These are phyloP conservation scores for Florisuga fusca DNA, from an alignment of 2,797 vertebrate species.

Conservation along the genomic window DNA sequence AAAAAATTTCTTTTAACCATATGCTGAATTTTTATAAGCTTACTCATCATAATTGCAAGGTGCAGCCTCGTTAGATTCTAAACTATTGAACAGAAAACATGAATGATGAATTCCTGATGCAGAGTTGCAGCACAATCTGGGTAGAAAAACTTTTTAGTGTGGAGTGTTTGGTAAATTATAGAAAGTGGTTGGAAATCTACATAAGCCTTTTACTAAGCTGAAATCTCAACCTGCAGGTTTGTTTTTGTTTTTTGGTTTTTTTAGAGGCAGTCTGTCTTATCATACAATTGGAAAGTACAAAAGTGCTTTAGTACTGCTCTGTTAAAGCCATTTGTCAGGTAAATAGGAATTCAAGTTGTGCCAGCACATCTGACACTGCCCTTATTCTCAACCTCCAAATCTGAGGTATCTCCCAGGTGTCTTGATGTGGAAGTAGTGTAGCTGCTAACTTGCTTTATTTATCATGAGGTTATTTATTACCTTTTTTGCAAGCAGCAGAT, in stretches of 20 bases:
- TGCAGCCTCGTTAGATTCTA: background rate
- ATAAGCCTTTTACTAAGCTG: background rate
- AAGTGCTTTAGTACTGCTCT: background rate
- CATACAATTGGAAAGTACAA: background rate
- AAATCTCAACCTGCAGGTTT: background rate
- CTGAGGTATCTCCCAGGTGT: background rate
- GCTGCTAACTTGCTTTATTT: background rate
- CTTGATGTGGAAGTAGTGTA: background rate
- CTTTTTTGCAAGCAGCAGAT: background rate
- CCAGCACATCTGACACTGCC: background rate
- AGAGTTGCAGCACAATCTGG: background rate
- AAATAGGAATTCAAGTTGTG: background rate
- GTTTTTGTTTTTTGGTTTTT: background rate
- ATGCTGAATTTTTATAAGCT: background rate
- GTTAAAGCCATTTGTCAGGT: background rate
- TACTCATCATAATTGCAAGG: background rate
- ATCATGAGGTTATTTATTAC: background rate
- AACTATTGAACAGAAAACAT: background rate
- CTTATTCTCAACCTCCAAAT: background rate
- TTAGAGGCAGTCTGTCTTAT: background rate
- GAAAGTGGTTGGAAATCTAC: background rate
- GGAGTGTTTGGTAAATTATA: background rate
- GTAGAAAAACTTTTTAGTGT: background rate
- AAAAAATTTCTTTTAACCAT: background rate
- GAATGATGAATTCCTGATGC: background rate